phyloP scores from a whole-genome alignment of 2,797 vertebrate genomes.

The Ctenopoma multispine region DNA sequence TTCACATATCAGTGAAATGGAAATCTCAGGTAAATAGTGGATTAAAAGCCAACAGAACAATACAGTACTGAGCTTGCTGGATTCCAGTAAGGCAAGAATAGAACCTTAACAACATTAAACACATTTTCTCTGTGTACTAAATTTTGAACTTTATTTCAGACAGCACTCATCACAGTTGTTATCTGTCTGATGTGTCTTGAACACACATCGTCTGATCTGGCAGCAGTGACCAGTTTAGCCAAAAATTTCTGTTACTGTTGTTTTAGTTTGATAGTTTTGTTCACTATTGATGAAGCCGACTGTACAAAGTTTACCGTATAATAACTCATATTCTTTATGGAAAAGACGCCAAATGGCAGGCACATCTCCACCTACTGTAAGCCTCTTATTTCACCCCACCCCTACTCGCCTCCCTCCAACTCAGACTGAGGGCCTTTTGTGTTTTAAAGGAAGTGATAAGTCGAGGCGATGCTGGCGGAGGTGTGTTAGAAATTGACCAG shows the following conservation, averaged over 20 bases:
- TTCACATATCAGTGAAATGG: background rate
- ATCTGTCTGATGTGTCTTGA: too few species aligned
- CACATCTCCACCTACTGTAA: conserved; percentile 16
- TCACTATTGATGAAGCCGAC: background rate
- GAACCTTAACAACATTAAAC: too few species aligned
- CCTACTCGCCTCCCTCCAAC: conserved; percentile 23
- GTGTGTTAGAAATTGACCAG: conserved; percentile 61
- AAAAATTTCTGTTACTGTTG: too few species aligned
- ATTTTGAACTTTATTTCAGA: too few species aligned
- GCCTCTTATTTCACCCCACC: conserved; percentile 45
- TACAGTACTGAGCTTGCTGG: too few species aligned
- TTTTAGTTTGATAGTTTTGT: background rate
- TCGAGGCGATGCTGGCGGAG: conserved; percentile 55
- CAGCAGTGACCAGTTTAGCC: too few species aligned
- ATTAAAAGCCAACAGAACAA: too few species aligned
- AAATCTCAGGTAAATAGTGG: too few species aligned
- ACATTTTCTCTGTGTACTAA: too few species aligned
- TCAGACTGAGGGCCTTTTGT: conserved; percentile 58
- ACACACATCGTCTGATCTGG: too few species aligned
- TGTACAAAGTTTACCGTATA: background rate
- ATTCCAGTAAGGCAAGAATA: too few species aligned
- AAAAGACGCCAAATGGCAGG: background rate
- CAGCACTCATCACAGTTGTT: too few species aligned
- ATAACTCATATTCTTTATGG: background rate
- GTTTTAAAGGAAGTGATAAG: conserved; percentile 55